phyloP scores from a whole-genome alignment of 2,113 vertebrate genomes.

The Eolophus roseicapilla region DNA sequence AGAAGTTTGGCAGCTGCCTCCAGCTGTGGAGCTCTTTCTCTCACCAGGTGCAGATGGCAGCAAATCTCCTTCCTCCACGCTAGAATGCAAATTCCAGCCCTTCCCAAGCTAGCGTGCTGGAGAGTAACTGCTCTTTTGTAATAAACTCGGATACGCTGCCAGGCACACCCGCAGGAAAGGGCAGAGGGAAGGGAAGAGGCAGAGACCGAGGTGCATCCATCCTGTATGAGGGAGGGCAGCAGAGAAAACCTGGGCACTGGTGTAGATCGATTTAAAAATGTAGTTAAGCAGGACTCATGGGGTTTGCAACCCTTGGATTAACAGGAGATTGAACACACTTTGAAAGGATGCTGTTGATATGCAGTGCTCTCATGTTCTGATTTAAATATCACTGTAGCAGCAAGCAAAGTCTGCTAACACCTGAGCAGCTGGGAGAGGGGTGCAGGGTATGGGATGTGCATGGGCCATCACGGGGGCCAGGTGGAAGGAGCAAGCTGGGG shows the following conservation, averaged over 20 bases:
- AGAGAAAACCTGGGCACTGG: neutral
- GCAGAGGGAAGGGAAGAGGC: neutral
- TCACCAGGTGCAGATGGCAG: slow-evolving; percentile 62
- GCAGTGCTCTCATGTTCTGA: neutral
- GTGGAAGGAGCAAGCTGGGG: neutral
- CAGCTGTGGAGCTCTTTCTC: slow-evolving; percentile 51
- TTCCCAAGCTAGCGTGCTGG: neutral
- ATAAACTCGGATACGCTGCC: neutral
- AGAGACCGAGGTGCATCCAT: neutral
- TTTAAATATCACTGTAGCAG: neutral
- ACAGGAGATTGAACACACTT: neutral
- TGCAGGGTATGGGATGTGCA: neutral
- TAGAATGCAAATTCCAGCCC: slow-evolving; percentile 21
- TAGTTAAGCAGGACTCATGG: neutral
- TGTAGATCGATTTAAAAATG: neutral
- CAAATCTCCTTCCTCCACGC: slow-evolving; percentile 22
- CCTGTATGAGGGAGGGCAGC: neutral
- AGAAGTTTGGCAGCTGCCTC: slow-evolving; percentile 21
- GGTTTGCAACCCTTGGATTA: neutral
- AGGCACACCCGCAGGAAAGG: neutral
- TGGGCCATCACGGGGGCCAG: fast-evolving
- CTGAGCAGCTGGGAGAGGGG: neutral
- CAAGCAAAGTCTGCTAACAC: neutral
- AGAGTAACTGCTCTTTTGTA: neutral
- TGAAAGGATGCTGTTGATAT: neutral